Evolutionary conservation across 1,140 invertebrate species (phyloP).

Genomic region (Prorops nasuta): DNA sequence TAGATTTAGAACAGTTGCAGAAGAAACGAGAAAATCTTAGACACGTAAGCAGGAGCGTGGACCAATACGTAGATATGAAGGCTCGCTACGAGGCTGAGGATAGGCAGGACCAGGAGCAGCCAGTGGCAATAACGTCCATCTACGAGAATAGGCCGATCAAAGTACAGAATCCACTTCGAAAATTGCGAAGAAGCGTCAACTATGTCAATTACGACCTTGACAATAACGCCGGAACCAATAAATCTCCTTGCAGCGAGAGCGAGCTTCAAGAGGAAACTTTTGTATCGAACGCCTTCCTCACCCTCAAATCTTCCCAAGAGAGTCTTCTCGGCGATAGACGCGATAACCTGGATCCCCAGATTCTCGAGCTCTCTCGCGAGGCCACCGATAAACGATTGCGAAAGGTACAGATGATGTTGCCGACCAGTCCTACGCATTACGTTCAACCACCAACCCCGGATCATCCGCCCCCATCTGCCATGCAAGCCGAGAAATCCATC

Average conservation of each 20-base stretch:
- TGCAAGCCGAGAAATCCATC: constrained; percentile 85
- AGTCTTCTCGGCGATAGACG: constrained; percentile 61
- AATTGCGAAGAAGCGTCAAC: constrained; percentile 64
- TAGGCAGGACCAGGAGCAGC: constrained; percentile 57
- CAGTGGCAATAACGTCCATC: constrained; percentile 70
- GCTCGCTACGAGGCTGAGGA: constrained; percentile 57
- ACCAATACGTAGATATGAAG: constrained; percentile 75
- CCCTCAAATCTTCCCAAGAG: constrained; percentile 65
- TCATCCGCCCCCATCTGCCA: constrained; percentile 89
- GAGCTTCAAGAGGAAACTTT: constrained; percentile 52
- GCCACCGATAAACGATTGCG: constrained; percentile 46
- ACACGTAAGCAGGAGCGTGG: constrained; percentile 67
- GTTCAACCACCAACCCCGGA: constrained; percentile 91
- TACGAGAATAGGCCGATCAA: constrained; percentile 72
- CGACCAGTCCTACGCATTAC: constrained; percentile 82
- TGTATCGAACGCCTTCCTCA: constrained; percentile 62
- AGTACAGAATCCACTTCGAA: constrained; percentile 70
- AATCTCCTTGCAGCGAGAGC: constrained; percentile 54
- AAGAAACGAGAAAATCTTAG: constrained; percentile 60
- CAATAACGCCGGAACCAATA: constrained; percentile 43
- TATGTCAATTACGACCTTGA: constrained; percentile 64
- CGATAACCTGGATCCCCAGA: constrained; percentile 43
- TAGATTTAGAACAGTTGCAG: constrained; percentile 67
- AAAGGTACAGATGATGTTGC: constrained; percentile 60
- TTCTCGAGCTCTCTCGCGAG: constrained; percentile 31